These are phyloP conservation scores for Drosophila bifasciata DNA, from an alignment of 1,140 invertebrate genomes.

Conservation along the genomic window DNA sequence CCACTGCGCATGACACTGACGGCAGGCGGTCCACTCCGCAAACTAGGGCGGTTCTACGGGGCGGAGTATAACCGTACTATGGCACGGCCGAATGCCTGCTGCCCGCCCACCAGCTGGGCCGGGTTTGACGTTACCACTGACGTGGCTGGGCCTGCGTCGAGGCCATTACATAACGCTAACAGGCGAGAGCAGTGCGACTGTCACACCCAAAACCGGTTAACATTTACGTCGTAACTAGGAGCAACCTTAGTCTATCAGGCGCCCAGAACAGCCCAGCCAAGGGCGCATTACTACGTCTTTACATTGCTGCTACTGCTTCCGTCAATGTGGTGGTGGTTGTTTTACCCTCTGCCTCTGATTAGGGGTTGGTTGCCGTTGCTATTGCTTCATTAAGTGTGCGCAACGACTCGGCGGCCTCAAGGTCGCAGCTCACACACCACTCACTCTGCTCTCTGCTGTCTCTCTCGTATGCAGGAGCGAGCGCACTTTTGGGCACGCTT, in stretches of 20 bases:
- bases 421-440: conserved; percentile 35
- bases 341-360: conserved; percentile 5
- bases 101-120: conserved; percentile 52
- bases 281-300: conserved; percentile 71
- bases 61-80: conserved; percentile 56
- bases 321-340: conserved; percentile 7
- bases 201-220: conserved; percentile 60
- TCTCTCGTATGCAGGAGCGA: not conserved
- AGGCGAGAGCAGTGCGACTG: conserved; percentile 43
- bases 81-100: conserved; percentile 10
- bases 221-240: conserved; percentile 84
- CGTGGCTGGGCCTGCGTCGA: conserved; percentile 16
- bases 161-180: conserved; percentile 65
- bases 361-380: conserved; percentile 70
- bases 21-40: not conserved
- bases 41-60: conserved; percentile 69
- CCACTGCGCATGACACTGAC: conserved; percentile 57
- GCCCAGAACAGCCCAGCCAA: conserved; percentile 39
- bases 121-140: conserved; percentile 62
- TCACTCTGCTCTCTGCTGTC: not conserved
- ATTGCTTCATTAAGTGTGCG: conserved; percentile 15
- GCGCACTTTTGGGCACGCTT: too few relatives aligned
- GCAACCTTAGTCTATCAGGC: conserved; percentile 81
- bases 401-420: conserved; percentile 46
- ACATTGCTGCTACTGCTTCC: conserved; percentile 33